phyloP scores from a whole-genome alignment of 1,140 invertebrate genomes.

The Bombus turneri region DNA sequence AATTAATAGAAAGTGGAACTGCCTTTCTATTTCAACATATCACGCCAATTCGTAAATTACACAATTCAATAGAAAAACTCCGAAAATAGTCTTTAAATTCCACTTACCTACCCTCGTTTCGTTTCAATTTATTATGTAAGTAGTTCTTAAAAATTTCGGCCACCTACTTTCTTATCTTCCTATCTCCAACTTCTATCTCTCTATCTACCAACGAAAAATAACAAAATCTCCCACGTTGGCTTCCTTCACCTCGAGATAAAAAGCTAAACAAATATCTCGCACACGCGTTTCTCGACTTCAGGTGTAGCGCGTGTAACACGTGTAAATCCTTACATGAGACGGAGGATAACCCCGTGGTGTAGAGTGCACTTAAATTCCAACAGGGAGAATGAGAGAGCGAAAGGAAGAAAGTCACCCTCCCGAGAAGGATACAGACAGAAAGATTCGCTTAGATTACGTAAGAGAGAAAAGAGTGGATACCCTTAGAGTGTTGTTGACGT shows the following conservation, averaged over 20 bases:
- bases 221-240: not conserved
- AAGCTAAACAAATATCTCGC: conserved; percentile 1
- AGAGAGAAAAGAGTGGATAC: conserved; percentile 42
- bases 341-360: conserved; percentile 49
- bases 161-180: not conserved
- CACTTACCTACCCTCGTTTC: not conserved
- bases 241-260: not conserved
- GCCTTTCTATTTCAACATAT: too few species aligned
- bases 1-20: too few species aligned
- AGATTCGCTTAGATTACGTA: conserved; percentile 43
- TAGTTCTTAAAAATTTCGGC: not conserved
- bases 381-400: not conserved
- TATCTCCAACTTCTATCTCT: not conserved
- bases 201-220: not conserved
- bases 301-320: conserved; percentile 21
- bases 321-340: conserved; percentile 49
- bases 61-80: not conserved
- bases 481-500: conserved; percentile 47
- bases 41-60: not conserved
- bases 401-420: not conserved
- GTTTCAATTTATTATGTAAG: not conserved
- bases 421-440: not conserved
- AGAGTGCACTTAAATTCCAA: conserved; percentile 37
- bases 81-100: not conserved
- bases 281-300: not conserved